Base-by-base conservation (phyloP, 1,140 invertebrate genomes). In the Microplitis demolitor region DNA sequence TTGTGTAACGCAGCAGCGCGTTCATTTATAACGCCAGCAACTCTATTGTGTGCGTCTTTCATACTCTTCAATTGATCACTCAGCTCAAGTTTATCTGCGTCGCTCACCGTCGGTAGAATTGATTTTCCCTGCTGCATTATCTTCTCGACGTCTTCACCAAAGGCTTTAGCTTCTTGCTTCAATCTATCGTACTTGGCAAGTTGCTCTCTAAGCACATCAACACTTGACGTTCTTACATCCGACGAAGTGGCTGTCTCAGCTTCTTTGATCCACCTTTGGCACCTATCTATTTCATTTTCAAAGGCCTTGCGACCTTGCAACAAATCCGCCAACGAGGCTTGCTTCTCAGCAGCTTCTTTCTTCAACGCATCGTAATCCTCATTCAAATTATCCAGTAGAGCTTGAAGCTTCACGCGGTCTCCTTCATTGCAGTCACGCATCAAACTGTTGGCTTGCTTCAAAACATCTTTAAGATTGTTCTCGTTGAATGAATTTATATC, bases 121-220 rank as follows among this genome's bases (percentile, higher is more conserved):
- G 91, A 90, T 84, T 93, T 93, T n/a, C 91, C 92, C 84, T 94
- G 92, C 73, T 94, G 92, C 45, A 90, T 89, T 35, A 96, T 90
- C 79, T 92, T 91, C 61, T 91, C 91, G 60, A 96, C 92, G 53
- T 92, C 89, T 33, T 90, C 89, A 14, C 90, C 90, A 64, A 93
- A 91, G 70, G 90, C 88, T 69, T 91, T 90, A 0, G 93, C 91
- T 85, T 96, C 93, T 73, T 92, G 90, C 67, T 92, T 90, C 5
- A 97, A 85, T 78, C 93, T 92, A 75, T 94, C 91, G 79, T 95
- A 96, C 87, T 96, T 96, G 0, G 90, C 89, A 51, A 96, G 82
- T 80, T 97, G 95, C 86, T 97, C 95, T 83, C 95, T 92, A 35
- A 97, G 84, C 0, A 96, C 89, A 75, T 94, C 93, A 9, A 96